phyloP scores from a whole-genome alignment of 2,888 invertebrate genomes.

The Lydus trimaculatus region DNA sequence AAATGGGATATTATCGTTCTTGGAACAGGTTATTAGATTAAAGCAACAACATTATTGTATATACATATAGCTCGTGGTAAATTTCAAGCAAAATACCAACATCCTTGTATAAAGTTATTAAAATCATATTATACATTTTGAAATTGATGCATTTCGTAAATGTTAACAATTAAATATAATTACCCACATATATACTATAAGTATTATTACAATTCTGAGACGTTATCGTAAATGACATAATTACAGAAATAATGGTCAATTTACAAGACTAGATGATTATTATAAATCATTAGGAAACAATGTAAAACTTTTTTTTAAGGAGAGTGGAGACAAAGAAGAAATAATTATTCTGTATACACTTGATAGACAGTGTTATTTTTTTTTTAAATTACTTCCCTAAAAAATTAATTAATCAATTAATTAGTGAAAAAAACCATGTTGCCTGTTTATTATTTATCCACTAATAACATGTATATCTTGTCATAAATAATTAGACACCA shows the following conservation, averaged over 20 bases:
- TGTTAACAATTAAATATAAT: background rate
- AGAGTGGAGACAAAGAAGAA: no score
- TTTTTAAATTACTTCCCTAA: background rate
- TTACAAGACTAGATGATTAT: background rate
- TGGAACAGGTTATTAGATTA: background rate
- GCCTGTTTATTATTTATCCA: background rate
- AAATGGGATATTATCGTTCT: background rate
- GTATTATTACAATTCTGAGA: background rate
- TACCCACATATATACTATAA: background rate
- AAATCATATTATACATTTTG: background rate
- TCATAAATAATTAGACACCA: slow-evolving; percentile 2
- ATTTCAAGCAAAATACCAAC: background rate
- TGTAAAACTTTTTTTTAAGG: background rate
- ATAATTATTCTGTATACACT: background rate
- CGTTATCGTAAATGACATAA: background rate
- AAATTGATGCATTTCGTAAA: background rate
- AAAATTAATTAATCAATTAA: background rate
- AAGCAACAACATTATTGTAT: background rate
- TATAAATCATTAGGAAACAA: background rate
- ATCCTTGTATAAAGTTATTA: slow-evolving; percentile 1
- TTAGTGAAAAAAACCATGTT: background rate
- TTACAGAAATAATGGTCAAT: background rate
- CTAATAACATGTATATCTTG: background rate
- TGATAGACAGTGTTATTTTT: background rate
- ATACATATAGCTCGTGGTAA: background rate